These are phyloP conservation scores for Caiman crocodilus DNA, from an alignment of 2,797 vertebrate genomes.

Conservation along the genomic window DNA sequence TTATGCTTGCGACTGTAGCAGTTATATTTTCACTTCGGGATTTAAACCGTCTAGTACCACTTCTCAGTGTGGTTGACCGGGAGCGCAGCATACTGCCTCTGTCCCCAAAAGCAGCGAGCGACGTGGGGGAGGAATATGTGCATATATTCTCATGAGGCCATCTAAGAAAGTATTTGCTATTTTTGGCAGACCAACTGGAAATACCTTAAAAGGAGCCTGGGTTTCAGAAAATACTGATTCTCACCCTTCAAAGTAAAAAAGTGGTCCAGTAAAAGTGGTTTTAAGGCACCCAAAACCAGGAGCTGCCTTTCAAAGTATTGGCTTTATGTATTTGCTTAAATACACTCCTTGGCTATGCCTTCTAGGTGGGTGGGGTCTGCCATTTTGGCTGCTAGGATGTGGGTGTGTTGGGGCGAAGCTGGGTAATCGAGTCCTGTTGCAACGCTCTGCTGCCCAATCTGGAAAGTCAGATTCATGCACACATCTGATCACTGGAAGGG, in stretches of 20 bases:
- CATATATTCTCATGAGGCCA: too few species aligned
- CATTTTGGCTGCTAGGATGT: neutral
- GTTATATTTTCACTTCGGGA: fast-evolving
- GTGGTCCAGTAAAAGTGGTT: fast-evolving
- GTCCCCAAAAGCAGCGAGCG: too few species aligned
- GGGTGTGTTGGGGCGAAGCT: neutral
- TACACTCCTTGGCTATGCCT: neutral
- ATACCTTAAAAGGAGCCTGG: neutral
- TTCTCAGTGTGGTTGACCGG: neutral
- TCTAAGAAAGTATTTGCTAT: neutral
- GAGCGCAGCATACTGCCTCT: too few species aligned
- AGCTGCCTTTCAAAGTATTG: neutral
- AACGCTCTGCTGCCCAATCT: neutral
- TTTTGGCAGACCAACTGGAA: neutral
- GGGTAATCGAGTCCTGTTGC: neutral
- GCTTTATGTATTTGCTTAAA: neutral
- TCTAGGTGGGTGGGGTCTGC: slow-evolving; percentile 1
- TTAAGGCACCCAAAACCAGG: neutral
- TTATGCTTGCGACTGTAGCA: neutral
- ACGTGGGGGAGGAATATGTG: too few species aligned
- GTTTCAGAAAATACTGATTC: neutral
- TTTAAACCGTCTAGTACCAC: neutral
- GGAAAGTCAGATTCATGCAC: neutral
- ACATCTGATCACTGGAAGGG: neutral
- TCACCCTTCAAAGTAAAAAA: neutral